Evolutionary conservation across 2,888 invertebrate species (phyloP), one percentile per base, ranked within the genome.

Genomic region (Sphaerophoria taeniata): DNA sequence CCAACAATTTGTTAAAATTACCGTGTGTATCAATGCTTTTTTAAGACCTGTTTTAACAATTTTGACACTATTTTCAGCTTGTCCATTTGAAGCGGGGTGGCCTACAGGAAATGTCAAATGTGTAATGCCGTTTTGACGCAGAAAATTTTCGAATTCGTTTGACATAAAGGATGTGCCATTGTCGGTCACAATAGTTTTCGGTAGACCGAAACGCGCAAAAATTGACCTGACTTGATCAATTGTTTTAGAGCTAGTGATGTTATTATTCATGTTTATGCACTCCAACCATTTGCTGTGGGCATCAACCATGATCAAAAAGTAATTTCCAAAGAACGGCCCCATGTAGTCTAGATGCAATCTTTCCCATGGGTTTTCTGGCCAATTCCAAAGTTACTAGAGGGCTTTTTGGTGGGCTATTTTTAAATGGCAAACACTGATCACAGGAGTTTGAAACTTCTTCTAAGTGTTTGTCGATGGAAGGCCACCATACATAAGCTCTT

Each of bases 241-340:
- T 4, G 73, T 73, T 51, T 43, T 63, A 24, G 33, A 5, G 55
- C 67, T 73, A 24, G 69, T 79, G n/a, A 76, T 76, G n/a, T 31
- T 51, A 49, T 60, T 51, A 14, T 69, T 56, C 76, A 69, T 76
- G 36, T 56, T 39, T n/a, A 61, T 43, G n/a, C 60, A 60, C 12
- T 89, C 87, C n/a, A 87, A 73, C 77, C 88, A 88, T 47, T 82
- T 88, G 47, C 87, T 87, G 67, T 88, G 87, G 36, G 87, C 88
- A 51, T 87, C 75, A 2, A 88, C 70, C 31, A 88, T 51, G 9
- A 86, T 61, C n/a, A 81, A 72, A 67, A 69, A 85, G 31, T 61
- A 60, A 61, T 31, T 61, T 47, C 55, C 63, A n/a, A 47, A 39
- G 43, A 80, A 39, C 36, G 67, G 80, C 1, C 78, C 84, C 9